phyloP scores from a whole-genome alignment of 2,888 invertebrate species.

The Drosophila algonquin region DNA sequence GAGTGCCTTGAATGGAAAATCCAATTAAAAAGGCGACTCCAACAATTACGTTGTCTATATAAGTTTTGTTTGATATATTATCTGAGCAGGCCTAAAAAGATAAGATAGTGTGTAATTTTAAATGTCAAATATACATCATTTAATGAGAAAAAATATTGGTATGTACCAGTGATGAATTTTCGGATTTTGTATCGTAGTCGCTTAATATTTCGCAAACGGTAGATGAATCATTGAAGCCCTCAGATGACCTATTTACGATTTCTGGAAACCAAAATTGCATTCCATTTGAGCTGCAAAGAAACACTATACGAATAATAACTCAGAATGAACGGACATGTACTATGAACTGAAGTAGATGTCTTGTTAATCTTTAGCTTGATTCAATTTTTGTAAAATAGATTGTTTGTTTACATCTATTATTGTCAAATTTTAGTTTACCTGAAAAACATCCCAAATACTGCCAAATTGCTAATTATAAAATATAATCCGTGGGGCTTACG shows the following conservation, averaged over 20 bases:
- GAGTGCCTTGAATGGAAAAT: constrained; percentile 76
- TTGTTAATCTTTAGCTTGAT: background rate
- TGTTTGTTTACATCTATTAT: background rate
- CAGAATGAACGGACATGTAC: background rate
- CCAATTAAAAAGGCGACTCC: constrained; percentile 80
- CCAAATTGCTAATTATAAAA: constrained; percentile 67
- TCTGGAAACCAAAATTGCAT: constrained; percentile 83
- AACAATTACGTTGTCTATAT: constrained; percentile 78
- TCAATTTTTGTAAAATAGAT: background rate
- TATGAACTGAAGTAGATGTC: background rate
- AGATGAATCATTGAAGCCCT: constrained; percentile 40
- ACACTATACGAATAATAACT: background rate
- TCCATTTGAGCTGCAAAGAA: constrained; percentile 76
- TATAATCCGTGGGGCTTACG: constrained; percentile 77
- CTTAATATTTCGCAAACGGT: constrained; percentile 74
- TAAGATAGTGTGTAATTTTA: background rate
- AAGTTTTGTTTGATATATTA: constrained; percentile 73
- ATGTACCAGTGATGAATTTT: constrained; percentile 43
- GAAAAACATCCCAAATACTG: constrained; percentile 75
- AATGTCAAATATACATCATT: background rate
- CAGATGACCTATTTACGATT: constrained; percentile 80
- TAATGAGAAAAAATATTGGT: background rate
- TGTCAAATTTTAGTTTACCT: constrained; percentile 42
- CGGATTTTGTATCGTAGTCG: constrained; percentile 48
- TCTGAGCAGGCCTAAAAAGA: constrained; percentile 74